phyloP scores from a whole-genome alignment of 2,113 vertebrate species.

The Lepus timidus region DNA sequence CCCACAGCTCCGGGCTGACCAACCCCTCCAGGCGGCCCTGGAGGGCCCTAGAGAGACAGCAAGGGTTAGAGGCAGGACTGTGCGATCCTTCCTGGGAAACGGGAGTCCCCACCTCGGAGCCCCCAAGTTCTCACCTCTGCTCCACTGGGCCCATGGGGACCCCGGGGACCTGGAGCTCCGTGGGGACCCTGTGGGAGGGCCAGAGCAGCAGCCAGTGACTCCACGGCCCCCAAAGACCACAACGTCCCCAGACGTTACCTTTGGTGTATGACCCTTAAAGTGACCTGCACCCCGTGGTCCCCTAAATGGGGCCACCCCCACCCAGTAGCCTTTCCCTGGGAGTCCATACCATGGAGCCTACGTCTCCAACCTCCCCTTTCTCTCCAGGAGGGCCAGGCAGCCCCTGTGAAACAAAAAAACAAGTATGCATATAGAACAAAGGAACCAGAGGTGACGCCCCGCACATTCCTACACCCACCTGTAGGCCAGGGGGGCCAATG shows the following conservation, averaged over 20 bases:
- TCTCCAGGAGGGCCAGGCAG: slow-evolving; percentile 95
- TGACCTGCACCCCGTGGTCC: neutral
- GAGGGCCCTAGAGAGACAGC: slow-evolving; percentile 86
- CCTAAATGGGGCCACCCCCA: neutral
- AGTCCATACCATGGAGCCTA: slow-evolving; percentile 92
- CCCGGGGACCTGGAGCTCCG: slow-evolving; percentile 92
- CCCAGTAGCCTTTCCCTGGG: neutral
- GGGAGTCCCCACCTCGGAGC: neutral
- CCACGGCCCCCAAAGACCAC: neutral
- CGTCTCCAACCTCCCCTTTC: slow-evolving; percentile 94
- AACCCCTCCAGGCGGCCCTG: slow-evolving; percentile 90
- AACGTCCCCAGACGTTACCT: neutral
- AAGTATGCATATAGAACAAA: neutral
- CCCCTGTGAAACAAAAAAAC: slow-evolving; percentile 87
- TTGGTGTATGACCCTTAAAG: neutral
- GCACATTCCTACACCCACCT: slow-evolving; percentile 86
- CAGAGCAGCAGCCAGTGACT: neutral
- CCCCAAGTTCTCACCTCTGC: slow-evolving; percentile 89
- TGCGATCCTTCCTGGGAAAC: neutral
- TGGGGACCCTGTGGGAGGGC: slow-evolving; percentile 91
- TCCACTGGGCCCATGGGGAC: slow-evolving; percentile 91
- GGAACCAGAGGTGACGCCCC: neutral
- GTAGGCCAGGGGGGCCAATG: slow-evolving; percentile 91
- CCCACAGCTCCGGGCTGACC: slow-evolving; percentile 94
- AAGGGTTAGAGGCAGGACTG: neutral